phyloP scores from a whole-genome alignment of 2,888 invertebrate genomes.

The Dryococelus australis region DNA sequence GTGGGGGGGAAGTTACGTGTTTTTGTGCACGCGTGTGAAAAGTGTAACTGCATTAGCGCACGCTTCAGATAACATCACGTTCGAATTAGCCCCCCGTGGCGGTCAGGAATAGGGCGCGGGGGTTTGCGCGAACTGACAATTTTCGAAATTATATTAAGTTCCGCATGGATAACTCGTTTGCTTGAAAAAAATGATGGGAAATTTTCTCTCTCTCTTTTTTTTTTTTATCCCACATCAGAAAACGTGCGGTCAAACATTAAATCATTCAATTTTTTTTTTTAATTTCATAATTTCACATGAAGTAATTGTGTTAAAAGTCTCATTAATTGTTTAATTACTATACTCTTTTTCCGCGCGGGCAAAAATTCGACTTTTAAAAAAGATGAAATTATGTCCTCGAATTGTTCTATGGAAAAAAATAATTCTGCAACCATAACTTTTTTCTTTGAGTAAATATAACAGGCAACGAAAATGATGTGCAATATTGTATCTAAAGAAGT shows the following conservation, averaged over 20 bases:
- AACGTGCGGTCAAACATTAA: neutral
- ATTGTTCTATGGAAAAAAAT: no score
- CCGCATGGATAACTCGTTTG: neutral
- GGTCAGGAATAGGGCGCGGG: neutral
- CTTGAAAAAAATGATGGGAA: neutral
- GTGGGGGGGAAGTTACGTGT: neutral
- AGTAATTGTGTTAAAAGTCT: neutral
- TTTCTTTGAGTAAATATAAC: no score
- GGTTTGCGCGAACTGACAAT: neutral
- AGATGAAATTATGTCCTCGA: neutral
- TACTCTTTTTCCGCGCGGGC: neutral
- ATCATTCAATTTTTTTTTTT: slow-evolving; percentile 2
- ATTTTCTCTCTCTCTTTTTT: neutral
- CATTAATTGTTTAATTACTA: neutral
- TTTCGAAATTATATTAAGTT: neutral
- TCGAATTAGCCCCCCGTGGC: neutral
- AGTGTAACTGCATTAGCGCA: neutral
- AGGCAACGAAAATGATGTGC: no score
- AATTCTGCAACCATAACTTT: no score
- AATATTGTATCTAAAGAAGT: no score
- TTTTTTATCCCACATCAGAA: neutral
- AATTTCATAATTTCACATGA: neutral
- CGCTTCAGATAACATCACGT: neutral
- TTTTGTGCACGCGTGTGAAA: neutral
- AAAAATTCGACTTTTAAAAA: neutral